Evolutionary conservation across 2,797 vertebrate species (phyloP).

Genomic region (Dryobates pubescens): DNA sequence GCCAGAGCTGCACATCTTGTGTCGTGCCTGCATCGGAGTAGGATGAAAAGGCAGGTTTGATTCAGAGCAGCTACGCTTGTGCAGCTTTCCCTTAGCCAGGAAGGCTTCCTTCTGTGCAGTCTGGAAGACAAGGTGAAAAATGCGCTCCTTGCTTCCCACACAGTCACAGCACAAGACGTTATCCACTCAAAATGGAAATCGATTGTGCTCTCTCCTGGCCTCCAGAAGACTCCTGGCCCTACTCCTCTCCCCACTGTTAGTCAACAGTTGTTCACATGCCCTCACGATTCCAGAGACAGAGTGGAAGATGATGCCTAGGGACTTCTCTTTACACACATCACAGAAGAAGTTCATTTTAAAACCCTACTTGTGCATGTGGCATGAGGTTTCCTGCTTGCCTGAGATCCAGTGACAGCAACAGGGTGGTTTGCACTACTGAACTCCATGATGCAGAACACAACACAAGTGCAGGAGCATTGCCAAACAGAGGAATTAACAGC

Average conservation of each 20-base stretch:
- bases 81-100: background rate
- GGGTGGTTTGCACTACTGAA: background rate
- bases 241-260: background rate
- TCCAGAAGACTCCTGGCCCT: background rate
- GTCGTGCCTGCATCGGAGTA: background rate
- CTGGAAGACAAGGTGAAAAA: background rate
- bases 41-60: background rate
- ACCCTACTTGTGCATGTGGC: background rate
- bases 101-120: background rate
- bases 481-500: background rate
- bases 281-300: background rate
- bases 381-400: background rate
- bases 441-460: background rate
- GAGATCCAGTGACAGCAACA: background rate
- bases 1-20: background rate
- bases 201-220: background rate
- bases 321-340: background rate
- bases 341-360: background rate
- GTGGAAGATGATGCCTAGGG: rapidly evolving
- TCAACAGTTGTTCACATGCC: background rate
- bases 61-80: background rate
- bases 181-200: background rate
- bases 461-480: background rate
- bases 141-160: background rate
- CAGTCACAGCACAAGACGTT: background rate